Evolutionary conservation across 2,797 vertebrate species (phyloP).

Genomic region (Galago senegalensis): DNA sequence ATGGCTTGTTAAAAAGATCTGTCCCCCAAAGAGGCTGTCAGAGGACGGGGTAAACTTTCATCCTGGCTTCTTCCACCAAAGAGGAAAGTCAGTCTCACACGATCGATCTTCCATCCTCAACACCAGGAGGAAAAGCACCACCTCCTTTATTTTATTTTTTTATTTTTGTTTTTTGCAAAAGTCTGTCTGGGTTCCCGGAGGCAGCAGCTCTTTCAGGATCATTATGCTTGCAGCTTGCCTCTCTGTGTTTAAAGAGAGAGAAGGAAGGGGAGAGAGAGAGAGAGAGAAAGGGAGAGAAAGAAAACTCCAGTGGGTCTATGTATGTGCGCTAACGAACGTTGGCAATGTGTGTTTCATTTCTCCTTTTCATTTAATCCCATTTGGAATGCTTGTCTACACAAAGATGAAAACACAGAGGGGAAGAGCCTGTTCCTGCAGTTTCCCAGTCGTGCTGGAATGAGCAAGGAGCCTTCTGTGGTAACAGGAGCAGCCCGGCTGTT

Average conservation of each 20-base stretch:
- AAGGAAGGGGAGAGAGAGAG: not conserved
- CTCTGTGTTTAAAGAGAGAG: not conserved
- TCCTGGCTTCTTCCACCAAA: not conserved
- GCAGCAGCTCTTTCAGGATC: conserved; percentile 33
- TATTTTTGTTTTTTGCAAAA: not conserved
- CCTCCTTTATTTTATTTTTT: no score
- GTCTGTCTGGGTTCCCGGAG: not conserved
- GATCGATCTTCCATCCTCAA: not conserved
- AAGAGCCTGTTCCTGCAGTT: not conserved
- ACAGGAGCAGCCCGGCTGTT: not conserved
- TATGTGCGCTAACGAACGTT: not conserved
- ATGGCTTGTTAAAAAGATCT: conserved; percentile 88
- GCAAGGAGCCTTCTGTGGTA: not conserved
- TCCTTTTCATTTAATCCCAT: conserved; percentile 70
- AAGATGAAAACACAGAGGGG: conserved; percentile 6
- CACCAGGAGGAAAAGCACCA: not conserved
- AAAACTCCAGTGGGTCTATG: not conserved
- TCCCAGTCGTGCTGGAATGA: not conserved
- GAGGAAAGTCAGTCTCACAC: not conserved
- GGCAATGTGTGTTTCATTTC: conserved; percentile 66
- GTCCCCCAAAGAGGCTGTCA: conserved; percentile 32
- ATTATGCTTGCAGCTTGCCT: not conserved
- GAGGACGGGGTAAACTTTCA: conserved; percentile 9
- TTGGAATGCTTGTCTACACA: conserved; percentile 69
- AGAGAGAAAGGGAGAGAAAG: no score